These are phyloP conservation scores for Tetragonula carbonaria DNA, from an alignment of 2,888 invertebrate species.

Conservation along the genomic window DNA sequence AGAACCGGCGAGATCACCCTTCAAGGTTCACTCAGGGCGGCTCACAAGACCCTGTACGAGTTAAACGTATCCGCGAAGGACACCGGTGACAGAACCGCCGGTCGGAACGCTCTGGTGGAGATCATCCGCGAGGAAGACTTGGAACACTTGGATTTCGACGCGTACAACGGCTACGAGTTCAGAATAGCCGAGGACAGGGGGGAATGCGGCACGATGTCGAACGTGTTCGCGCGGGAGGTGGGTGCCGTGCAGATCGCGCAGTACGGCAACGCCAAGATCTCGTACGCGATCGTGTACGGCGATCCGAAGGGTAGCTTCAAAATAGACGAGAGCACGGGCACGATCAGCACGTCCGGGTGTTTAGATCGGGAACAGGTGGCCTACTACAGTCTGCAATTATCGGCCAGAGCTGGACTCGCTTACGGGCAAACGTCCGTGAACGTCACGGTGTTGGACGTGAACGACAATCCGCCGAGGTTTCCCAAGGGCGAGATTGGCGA, in stretches of 20 bases:
- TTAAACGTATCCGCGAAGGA: conserved; percentile 92
- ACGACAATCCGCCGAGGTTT: conserved; percentile 96
- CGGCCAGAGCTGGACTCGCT: conserved; percentile 90
- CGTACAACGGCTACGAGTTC: conserved; percentile 92
- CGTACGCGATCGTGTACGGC: conserved; percentile 92
- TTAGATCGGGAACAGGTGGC: conserved; percentile 94
- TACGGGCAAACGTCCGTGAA: conserved; percentile 92
- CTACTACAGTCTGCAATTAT: conserved; percentile 91
- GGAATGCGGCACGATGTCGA: conserved; percentile 84
- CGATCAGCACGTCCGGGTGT: conserved; percentile 90
- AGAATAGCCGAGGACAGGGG: conserved; percentile 93
- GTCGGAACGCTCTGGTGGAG: conserved; percentile 92
- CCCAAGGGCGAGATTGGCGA: conserved; percentile 88
- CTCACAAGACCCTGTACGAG: conserved; percentile 89
- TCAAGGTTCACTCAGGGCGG: conserved; percentile 87
- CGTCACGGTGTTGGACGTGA: conserved; percentile 93
- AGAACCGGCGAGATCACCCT: conserved; percentile 91
- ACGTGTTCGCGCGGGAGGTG: conserved; percentile 88
- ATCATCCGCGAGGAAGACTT: conserved; percentile 90
- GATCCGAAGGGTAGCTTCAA: conserved; percentile 91
- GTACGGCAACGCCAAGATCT: conserved; percentile 83
- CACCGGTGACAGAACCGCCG: conserved; percentile 90
- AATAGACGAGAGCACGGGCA: conserved; percentile 92
- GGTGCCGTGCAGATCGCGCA: conserved; percentile 89
- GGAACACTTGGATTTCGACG: conserved; percentile 91